These are phyloP conservation scores for Macquaria ambigua DNA, from an alignment of 2,113 vertebrate genomes.

Conservation along the genomic window DNA sequence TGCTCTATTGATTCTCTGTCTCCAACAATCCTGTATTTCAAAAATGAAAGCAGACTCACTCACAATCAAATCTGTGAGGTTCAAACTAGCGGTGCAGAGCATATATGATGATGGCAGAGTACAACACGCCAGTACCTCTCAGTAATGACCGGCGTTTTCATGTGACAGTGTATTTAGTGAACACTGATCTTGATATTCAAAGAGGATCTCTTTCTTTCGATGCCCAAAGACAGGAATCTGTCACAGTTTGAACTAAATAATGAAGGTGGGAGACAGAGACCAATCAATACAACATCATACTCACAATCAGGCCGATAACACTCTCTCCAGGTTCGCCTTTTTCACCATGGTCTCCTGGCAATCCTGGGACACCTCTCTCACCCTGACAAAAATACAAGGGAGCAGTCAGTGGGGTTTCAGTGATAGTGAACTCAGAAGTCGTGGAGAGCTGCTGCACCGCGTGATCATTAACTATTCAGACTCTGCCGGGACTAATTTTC, in stretches of 20 bases:
- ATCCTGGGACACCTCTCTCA: constrained; percentile 93
- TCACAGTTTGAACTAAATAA: constrained; percentile 44
- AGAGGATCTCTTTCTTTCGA: constrained; percentile 19
- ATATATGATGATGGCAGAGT: constrained; percentile 30
- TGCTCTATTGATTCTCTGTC: constrained; percentile 80
- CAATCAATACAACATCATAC: constrained; percentile 74
- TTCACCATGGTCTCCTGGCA: constrained; percentile 92
- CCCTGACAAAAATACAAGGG: constrained; percentile 84
- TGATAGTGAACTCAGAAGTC: constrained; percentile 23
- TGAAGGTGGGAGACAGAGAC: constrained; percentile 38
- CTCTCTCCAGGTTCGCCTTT: constrained; percentile 89
- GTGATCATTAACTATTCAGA: constrained; percentile 64
- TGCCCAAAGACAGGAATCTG: constrained; percentile 9
- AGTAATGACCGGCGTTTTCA: constrained; percentile 32
- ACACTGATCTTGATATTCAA: constrained; percentile 46
- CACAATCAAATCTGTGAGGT: constrained; percentile 60
- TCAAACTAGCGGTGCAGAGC: constrained; percentile 32
- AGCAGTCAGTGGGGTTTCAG: constrained; percentile 30
- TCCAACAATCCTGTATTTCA: constrained; percentile 65
- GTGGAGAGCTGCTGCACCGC: constrained; percentile 38
- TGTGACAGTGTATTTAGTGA: constrained; percentile 34
- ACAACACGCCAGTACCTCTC: not conserved
- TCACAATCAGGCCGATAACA: constrained; percentile 88
- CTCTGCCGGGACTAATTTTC: constrained; percentile 40
- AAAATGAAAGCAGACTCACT: constrained; percentile 66